phyloP scores from a whole-genome alignment of 2,888 invertebrate genomes.

The Perithous albicinctus region DNA sequence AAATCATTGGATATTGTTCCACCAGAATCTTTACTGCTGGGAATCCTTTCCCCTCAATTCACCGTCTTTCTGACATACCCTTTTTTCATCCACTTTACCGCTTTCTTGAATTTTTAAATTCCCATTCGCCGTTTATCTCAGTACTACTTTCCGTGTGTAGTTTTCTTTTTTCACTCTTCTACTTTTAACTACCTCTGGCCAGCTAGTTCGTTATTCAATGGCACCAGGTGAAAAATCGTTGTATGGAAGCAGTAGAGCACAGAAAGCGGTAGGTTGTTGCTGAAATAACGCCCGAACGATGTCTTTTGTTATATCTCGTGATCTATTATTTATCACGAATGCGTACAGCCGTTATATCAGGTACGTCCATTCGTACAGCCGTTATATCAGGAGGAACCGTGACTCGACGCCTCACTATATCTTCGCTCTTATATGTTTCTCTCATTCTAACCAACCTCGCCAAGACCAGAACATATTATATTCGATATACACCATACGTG shows the following conservation, averaged over 20 bases:
- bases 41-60: constrained; percentile 2
- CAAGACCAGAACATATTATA: constrained; percentile 19
- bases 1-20: constrained; percentile 5
- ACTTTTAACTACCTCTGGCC: background rate
- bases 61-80: constrained; percentile 1
- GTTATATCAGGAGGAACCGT: background rate
- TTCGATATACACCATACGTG: constrained; percentile 24
- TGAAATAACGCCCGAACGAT: constrained; percentile 49
- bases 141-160: constrained; percentile 65
- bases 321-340: constrained; percentile 64
- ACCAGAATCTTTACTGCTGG: constrained; percentile 38
- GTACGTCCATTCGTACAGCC: constrained; percentile 32
- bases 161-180: constrained; percentile 16
- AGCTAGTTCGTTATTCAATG: constrained; percentile 43
- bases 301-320: constrained; percentile 54
- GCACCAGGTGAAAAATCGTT: constrained; percentile 34
- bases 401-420: background rate
- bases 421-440: background rate
- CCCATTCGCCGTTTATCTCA: constrained; percentile 64
- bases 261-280: constrained; percentile 33
- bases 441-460: background rate
- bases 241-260: constrained; percentile 23
- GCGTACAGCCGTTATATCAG: constrained; percentile 39
- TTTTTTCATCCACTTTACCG: constrained; percentile 47
- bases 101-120: constrained; percentile 68